These are phyloP conservation scores for Sesamia inferens DNA, from an alignment of 2,888 invertebrate species.

Conservation along the genomic window DNA sequence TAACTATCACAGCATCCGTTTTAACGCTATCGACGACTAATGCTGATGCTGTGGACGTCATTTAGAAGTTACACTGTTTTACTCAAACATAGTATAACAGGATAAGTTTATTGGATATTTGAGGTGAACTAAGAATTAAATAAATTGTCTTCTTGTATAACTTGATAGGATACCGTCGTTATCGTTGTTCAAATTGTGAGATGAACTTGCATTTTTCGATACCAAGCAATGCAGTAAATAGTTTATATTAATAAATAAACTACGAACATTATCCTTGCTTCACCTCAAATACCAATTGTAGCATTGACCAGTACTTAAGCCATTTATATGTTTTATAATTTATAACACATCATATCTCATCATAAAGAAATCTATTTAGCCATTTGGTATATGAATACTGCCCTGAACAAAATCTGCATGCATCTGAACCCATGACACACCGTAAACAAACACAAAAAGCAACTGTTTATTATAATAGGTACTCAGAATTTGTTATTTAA, in stretches of 20 bases:
- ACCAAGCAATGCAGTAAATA: slow-evolving; percentile 17
- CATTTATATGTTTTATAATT: slow-evolving; percentile 59
- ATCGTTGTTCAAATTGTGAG: slow-evolving; percentile 4
- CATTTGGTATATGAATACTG: slow-evolving; percentile 88
- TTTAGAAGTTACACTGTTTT: slow-evolving; percentile 48
- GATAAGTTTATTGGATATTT: slow-evolving; percentile 60
- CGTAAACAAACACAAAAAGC: slow-evolving; percentile 55
- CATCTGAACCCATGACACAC: slow-evolving; percentile 50
- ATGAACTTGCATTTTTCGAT: slow-evolving; percentile 8
- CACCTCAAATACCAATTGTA: slow-evolving; percentile 62
- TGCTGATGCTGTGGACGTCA: slow-evolving; percentile 27
- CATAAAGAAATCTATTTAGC: slow-evolving; percentile 79
- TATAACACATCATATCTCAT: slow-evolving; percentile 70
- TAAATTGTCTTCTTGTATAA: slow-evolving; percentile 14
- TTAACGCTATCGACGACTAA: not conserved
- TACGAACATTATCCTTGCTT: slow-evolving; percentile 39
- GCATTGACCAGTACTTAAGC: slow-evolving; percentile 54
- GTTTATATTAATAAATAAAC: slow-evolving; percentile 14
- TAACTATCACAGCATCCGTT: slow-evolving; percentile 46
- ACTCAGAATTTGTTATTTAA: not conserved
- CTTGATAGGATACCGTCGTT: not conserved
- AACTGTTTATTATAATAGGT: not conserved
- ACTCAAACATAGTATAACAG: slow-evolving; percentile 63
- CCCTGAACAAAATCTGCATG: slow-evolving; percentile 76
- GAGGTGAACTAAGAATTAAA: slow-evolving; percentile 59